These are phyloP conservation scores for Erpornis zantholeuca DNA, from an alignment of 2,113 vertebrate species.

Conservation along the genomic window DNA sequence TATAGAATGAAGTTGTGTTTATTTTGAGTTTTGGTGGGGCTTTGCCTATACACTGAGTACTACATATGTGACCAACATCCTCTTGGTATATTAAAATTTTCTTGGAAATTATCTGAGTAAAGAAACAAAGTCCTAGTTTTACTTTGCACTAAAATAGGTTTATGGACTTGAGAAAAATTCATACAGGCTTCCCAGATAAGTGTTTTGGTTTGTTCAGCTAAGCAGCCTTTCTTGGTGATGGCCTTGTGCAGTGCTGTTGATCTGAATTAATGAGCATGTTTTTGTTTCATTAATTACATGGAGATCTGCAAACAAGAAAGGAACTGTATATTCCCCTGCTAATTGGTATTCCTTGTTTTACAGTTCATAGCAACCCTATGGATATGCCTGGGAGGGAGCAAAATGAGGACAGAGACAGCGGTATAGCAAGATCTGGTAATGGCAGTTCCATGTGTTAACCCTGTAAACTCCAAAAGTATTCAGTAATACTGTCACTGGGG, in stretches of 20 bases:
- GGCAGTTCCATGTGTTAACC: neutral
- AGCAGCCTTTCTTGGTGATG: conserved; percentile 74
- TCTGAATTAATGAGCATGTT: conserved; percentile 79
- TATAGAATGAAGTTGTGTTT: neutral
- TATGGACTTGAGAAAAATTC: neutral
- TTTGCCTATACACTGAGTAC: neutral
- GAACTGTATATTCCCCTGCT: conserved; percentile 48
- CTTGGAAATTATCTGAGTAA: neutral
- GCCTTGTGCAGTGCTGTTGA: conserved; percentile 70
- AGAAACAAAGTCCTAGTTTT: neutral
- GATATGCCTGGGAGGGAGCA: conserved; percentile 95
- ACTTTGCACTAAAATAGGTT: neutral
- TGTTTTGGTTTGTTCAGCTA: conserved; percentile 75
- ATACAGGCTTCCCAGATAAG: neutral
- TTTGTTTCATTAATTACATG: conserved; percentile 67
- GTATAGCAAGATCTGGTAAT: conserved; percentile 96
- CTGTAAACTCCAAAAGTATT: neutral
- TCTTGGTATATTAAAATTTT: neutral
- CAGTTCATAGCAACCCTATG: conserved; percentile 98
- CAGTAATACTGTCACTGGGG: neutral
- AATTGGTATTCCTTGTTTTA: conserved; percentile 61
- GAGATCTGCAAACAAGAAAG: conserved; percentile 33
- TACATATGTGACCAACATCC: neutral
- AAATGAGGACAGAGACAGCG: conserved; percentile 93
- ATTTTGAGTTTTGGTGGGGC: neutral